A percentile compares a stretch with the other conserved stretches of the same genome.
Conservation (phyloP, 2,888 invertebrate genomes). For the Melipona beecheii region DNA sequence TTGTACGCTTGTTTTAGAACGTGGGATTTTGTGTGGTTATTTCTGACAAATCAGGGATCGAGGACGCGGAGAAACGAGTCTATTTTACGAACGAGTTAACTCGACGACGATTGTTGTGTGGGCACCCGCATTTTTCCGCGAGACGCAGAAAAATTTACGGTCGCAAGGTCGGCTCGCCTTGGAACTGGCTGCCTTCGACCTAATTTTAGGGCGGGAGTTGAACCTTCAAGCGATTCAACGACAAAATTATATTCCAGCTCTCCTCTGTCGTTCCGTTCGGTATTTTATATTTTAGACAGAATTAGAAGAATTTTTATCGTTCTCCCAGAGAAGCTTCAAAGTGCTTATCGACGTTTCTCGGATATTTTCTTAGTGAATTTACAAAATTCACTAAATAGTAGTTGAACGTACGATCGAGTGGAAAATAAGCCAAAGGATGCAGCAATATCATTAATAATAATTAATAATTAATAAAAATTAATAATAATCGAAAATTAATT, state of each 20-base stretch:
- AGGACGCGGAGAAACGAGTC: too few species aligned
- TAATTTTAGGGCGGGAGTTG: background rate
- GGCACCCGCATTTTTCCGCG: background rate
- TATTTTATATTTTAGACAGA: background rate
- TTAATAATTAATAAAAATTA: too few species aligned
- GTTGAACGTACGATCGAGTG: too few species aligned
- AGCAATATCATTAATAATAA: too few species aligned
- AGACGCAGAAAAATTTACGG: background rate
- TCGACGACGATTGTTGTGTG: background rate
- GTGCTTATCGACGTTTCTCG: background rate
- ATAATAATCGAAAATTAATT: background rate
- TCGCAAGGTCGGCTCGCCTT: background rate
- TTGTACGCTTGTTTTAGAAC: background rate
- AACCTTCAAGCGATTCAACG: background rate
- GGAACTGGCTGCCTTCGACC: background rate
- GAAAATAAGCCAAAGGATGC: background rate
- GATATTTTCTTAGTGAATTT: background rate
- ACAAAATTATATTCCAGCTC: background rate
- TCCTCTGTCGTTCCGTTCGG: too few species aligned
- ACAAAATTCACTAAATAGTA: background rate
- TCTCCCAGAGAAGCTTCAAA: background rate
- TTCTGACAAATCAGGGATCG: too few species aligned
- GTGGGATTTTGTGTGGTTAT: too few species aligned
- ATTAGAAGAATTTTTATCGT: background rate
- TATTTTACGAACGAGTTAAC: background rate